phyloP scores from a whole-genome alignment of 23 tunicate genomes.

The Trididemnum clinides region DNA sequence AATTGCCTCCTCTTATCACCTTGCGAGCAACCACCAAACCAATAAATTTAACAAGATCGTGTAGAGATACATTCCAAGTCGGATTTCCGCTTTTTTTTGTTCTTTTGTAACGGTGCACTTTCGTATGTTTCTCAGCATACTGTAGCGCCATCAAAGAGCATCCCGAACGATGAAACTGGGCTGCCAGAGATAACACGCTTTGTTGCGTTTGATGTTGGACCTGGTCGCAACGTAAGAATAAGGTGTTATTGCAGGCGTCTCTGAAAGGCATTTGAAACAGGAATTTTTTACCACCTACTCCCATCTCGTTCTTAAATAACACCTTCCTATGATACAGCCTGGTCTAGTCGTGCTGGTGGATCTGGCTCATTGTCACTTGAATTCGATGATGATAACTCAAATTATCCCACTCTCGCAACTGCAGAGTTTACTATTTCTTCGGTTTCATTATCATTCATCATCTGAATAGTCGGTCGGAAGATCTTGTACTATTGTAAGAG shows the following conservation, averaged over 20 bases:
- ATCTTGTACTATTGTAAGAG: not conserved
- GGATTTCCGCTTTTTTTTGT: not conserved
- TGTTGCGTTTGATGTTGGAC: too few relatives aligned
- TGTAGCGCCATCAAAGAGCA: constrained; percentile 2
- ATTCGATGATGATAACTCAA: not conserved
- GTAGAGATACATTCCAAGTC: not conserved
- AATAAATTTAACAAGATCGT: not conserved
- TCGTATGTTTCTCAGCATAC: not conserved
- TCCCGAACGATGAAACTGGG: constrained; percentile 4
- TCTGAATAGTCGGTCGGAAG: not conserved
- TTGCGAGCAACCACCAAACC: not conserved
- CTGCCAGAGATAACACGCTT: not conserved
- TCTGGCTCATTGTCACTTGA: not conserved
- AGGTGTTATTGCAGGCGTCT: too few relatives aligned
- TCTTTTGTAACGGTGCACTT: constrained; percentile 5
- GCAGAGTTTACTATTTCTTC: not conserved
- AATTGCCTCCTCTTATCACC: not conserved
- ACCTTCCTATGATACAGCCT: too few relatives aligned
- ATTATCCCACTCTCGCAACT: not conserved
- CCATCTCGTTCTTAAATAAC: not conserved
- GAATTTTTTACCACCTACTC: not conserved
- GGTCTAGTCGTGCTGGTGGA: not conserved
- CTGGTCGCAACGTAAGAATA: too few relatives aligned
- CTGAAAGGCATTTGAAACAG: not conserved
- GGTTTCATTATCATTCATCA: not conserved